Percentiles rank a stretch among this genome's conserved stretches.
These are phyloP conservation scores for Agraylea sexmaculata DNA, from an alignment of 1,140 invertebrate species.

Conservation along the genomic window DNA sequence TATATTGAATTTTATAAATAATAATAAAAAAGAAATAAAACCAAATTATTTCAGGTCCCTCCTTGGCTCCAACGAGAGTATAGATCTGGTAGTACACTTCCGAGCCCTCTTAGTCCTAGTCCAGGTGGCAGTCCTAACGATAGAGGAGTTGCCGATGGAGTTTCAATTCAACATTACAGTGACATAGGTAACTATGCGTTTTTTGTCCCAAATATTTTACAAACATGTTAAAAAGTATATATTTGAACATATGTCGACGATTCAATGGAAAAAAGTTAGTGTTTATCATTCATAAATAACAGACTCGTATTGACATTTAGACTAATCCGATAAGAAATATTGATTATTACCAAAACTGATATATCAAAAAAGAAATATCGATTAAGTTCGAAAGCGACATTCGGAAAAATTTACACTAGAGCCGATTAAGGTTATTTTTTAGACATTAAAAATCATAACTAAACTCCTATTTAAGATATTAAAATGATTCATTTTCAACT, in stretches of 20 bases:
- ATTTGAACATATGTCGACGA: too few relatives aligned
- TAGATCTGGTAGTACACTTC: conserved; percentile 21
- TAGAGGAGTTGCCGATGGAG: conserved; percentile 69
- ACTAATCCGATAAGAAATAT: neutral
- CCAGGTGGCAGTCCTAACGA: conserved; percentile 39
- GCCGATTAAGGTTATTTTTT: too few relatives aligned
- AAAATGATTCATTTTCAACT: too few relatives aligned
- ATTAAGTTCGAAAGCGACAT: too few relatives aligned
- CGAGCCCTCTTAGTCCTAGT: conserved; percentile 4
- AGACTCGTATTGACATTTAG: too few relatives aligned
- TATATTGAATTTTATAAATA: conserved; percentile 5
- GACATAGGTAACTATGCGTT: conserved; percentile 49
- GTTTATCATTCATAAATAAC: too few relatives aligned
- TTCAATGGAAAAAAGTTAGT: too few relatives aligned
- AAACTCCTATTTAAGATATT: too few relatives aligned
- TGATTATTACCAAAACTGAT: neutral
- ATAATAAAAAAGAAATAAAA: neutral
- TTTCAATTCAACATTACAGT: conserved; percentile 68
- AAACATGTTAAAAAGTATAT: too few relatives aligned
- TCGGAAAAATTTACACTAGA: too few relatives aligned
- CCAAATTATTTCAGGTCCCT: conserved; percentile 47
- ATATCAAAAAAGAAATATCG: too few relatives aligned
- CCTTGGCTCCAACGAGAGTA: conserved; percentile 61
- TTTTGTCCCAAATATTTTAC: neutral
- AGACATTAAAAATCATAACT: too few relatives aligned